Evolutionary conservation across 2,113 vertebrate species (phyloP).

Genomic region (Xenotilapia leptura): DNA sequence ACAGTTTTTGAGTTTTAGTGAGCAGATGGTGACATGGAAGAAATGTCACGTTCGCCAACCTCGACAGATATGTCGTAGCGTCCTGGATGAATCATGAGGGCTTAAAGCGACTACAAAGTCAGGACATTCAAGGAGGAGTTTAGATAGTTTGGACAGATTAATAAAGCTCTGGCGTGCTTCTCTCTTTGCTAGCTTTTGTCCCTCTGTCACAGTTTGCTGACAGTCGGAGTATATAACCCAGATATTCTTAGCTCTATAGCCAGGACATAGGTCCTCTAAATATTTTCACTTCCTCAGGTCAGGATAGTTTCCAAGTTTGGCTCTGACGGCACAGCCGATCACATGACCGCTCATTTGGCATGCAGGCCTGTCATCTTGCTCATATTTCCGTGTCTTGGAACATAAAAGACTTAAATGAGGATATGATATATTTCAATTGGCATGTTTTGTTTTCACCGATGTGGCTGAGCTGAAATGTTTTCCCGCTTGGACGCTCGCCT

Average conservation of each 20-base stretch:
- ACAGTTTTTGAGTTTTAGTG: neutral
- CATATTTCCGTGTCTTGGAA: neutral
- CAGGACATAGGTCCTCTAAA: neutral
- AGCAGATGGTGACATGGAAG: neutral
- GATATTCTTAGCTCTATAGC: neutral
- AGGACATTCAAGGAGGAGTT: neutral
- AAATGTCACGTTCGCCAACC: neutral
- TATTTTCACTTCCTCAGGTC: constrained; percentile 9
- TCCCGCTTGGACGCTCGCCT: neutral
- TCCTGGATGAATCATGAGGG: neutral
- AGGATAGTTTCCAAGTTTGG: neutral
- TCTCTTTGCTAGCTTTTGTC: neutral
- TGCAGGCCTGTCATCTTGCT: neutral
- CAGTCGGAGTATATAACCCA: neutral
- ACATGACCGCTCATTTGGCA: neutral
- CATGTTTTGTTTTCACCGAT: neutral
- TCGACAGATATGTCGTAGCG: neutral
- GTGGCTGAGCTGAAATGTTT: neutral
- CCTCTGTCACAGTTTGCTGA: neutral
- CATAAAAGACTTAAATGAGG: neutral
- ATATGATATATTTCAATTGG: neutral
- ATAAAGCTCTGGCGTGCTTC: neutral
- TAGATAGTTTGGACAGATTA: constrained; percentile 7
- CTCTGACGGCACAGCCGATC: neutral
- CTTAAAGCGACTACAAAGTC: neutral